Percentiles rank a stretch among this genome's conserved stretches.
phyloP scores from a whole-genome alignment of 2,797 vertebrate genomes.

The Spheniscus humboldti region DNA sequence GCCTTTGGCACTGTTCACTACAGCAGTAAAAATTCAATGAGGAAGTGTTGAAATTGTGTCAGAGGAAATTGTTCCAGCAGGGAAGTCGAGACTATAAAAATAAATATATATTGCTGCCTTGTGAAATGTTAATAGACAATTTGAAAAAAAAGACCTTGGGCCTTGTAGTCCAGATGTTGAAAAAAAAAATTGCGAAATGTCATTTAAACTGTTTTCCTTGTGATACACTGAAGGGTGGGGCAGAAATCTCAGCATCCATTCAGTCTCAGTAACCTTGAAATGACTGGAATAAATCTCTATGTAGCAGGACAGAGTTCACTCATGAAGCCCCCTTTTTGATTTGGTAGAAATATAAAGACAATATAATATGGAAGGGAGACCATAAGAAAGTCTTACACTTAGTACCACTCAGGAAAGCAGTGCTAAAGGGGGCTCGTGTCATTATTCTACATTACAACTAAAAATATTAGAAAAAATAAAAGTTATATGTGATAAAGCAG shows the following conservation, averaged over 20 bases:
- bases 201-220: neutral
- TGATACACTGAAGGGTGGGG: neutral
- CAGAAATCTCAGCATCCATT: neutral
- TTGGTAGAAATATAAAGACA: neutral
- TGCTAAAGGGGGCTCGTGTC: neutral
- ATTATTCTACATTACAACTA: neutral
- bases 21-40: conserved; percentile 24
- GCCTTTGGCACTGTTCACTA: neutral
- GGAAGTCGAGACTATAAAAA: neutral
- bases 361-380: neutral
- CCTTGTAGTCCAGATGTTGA: neutral
- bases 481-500: neutral
- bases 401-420: neutral
- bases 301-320: neutral
- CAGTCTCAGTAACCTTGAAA: neutral
- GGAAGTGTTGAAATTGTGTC: conserved; percentile 47
- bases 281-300: neutral
- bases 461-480: neutral
- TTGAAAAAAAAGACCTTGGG: neutral
- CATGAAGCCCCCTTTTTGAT: neutral
- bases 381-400: neutral
- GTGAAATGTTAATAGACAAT: conserved; percentile 6
- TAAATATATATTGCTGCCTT: conserved; percentile 9
- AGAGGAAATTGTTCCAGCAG: conserved; percentile 30
- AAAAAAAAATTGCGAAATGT: neutral